Conservation (phyloP, 2,888 invertebrate genomes). For the Neria commutata region DNA sequence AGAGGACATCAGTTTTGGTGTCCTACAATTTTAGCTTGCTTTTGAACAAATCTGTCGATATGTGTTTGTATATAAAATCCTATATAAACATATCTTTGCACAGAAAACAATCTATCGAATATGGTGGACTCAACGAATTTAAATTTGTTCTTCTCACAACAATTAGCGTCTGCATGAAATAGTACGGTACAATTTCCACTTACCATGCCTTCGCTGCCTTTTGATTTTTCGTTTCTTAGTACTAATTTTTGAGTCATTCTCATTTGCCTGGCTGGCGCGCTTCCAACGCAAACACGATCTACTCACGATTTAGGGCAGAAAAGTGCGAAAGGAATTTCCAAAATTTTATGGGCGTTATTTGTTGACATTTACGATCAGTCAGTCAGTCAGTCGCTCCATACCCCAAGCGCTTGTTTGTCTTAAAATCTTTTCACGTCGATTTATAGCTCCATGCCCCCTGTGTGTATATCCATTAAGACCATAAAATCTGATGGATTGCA, state of each 20-base stretch:
- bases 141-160: conserved; percentile 32
- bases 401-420: conserved; percentile 13
- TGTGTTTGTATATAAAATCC: too few species aligned
- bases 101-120: too few species aligned
- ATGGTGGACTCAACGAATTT: too few species aligned
- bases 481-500: conserved; percentile 53
- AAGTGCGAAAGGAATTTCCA: conserved; percentile 12
- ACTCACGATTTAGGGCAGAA: not conserved
- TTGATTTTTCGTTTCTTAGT: not conserved
- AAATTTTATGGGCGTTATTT: not conserved
- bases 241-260: not conserved
- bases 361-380: not conserved
- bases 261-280: not conserved
- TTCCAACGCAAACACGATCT: not conserved
- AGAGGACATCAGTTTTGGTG: too few species aligned
- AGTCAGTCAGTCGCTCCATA: not conserved
- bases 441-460: conserved; percentile 36
- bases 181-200: not conserved
- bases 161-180: conserved; percentile 34
- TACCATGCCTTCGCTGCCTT: too few species aligned
- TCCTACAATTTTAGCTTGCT: too few species aligned
- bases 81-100: too few species aligned
- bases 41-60: too few species aligned
- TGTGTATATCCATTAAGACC: conserved; percentile 49
- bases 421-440: conserved; percentile 30